A percentile compares a stretch with the other conserved stretches of the same genome.
Evolutionary conservation across 92 coral and sea anemone species (phyloP).

Genomic region (Heteractis magnifica): DNA sequence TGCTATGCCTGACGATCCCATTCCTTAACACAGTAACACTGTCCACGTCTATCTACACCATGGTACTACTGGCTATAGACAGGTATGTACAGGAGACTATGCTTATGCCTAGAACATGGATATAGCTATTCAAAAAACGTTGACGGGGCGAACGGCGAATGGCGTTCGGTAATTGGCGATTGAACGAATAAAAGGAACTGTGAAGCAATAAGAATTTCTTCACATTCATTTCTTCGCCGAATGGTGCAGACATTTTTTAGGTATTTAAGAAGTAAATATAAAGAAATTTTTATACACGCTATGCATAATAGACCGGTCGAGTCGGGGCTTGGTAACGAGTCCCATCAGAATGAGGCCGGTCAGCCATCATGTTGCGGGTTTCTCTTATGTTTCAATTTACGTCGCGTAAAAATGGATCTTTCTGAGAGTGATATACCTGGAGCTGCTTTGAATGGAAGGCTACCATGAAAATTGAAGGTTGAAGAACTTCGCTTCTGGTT

Average conservation of each 20-base stretch:
- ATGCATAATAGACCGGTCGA: conserved; percentile 10
- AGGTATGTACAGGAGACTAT: conserved; percentile 44
- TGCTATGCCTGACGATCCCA: conserved; percentile 56
- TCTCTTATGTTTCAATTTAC: neutral
- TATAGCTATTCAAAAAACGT: no score
- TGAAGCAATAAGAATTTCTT: no score
- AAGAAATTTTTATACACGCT: neutral
- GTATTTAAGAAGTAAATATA: no score
- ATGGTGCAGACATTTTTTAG: no score
- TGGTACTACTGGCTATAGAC: conserved; percentile 83
- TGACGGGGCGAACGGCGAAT: no score
- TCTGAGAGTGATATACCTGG: conserved; percentile 18
- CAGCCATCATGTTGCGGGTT: conserved; percentile 13
- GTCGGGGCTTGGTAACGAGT: conserved; percentile 10
- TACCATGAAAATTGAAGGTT: neutral
- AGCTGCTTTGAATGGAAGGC: conserved; percentile 6
- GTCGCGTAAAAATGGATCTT: conserved; percentile 4
- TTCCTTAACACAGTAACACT: conserved; percentile 60
- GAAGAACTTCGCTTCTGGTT: conserved; percentile 32
- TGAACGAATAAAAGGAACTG: no score
- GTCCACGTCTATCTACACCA: conserved; percentile 78
- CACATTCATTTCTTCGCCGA: no score
- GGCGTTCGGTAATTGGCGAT: no score
- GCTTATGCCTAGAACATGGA: neutral
- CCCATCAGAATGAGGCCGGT: conserved; percentile 9